Conservation (phyloP, 2,888 invertebrate genomes). For the Epistrophe eligans region DNA sequence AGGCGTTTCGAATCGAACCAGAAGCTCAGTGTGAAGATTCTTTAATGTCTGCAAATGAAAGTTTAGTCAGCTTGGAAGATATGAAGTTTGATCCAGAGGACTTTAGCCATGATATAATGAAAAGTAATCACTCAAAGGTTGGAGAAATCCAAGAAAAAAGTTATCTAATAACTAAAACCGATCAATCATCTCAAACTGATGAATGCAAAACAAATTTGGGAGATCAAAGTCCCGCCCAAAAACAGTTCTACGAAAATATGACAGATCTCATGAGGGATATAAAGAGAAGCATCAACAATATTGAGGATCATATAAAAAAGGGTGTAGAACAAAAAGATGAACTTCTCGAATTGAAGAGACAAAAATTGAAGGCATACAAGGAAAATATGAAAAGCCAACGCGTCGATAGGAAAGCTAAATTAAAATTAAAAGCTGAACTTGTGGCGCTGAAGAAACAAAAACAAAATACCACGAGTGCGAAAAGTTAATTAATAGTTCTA, state of each 20-base stretch:
- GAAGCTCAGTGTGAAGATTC: neutral
- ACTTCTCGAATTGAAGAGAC: neutral
- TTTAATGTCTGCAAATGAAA: neutral
- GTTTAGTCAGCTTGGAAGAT: slow-evolving; percentile 1
- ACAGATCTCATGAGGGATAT: slow-evolving; percentile 13
- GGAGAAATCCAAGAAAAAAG: neutral
- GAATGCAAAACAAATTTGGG: neutral
- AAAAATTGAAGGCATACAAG: neutral
- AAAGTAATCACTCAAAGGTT: neutral
- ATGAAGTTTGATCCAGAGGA: neutral
- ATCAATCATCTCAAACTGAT: neutral
- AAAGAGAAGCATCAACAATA: slow-evolving; percentile 6
- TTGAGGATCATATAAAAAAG: neutral
- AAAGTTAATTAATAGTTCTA: neutral
- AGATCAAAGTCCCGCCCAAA: neutral
- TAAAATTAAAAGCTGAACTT: neutral
- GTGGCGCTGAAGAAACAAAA: neutral
- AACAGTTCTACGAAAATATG: neutral
- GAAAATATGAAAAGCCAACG: neutral
- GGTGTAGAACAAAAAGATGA: neutral
- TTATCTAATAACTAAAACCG: neutral
- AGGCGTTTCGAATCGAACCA: neutral
- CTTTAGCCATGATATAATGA: neutral
- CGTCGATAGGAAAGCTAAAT: neutral
- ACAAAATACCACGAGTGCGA: neutral